Evolutionary conservation across 2,888 invertebrate species (phyloP), one percentile per base, ranked within the genome.

Genomic region (Amiota minor): DNA sequence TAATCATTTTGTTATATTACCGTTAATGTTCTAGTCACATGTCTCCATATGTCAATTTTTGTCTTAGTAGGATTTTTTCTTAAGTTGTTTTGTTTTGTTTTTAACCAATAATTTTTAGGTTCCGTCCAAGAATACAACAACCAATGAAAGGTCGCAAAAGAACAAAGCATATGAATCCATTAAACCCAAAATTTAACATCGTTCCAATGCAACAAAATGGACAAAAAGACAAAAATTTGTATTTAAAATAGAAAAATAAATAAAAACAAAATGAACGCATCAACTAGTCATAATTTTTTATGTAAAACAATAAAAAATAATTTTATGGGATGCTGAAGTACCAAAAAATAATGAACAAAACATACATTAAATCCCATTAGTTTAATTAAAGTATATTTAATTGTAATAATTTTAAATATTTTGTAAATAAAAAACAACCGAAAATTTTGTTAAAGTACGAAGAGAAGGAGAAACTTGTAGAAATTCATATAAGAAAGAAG

Each of bases 251-350:
- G 6, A 35, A 35, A 35, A 35, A 35, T 8, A 2, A 35, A 35
- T n/a, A n/a, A 2, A 2, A 35, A 35, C 35, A 35, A 35, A 35
- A 35, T 0, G 70, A 79, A 78, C 75, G 79, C 80, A 81, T 82
- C 76, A 83, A 81, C 83, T 82, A 83, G 82, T 83, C 82, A 82
- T 75, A 77, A 72, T 73, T 11, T 62, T 62, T 62, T 45, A 62
- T 12, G 45, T 59, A n/a, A 14, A 20, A 59, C 16, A 9, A 18
- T 16, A 59, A 16, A 16, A 59, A n/a, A 12, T 35, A 62, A 35
- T 62, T 45, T n/a, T 45, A 35, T 59, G 62, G 64, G 14, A 47
- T 47, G 46, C 64, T 47, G 47, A 47, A 18, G 47, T 49, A 46
- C 46, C 9, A 16, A 49, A 35, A 35, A 35, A 6, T 6, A 35